Evolutionary conservation across 2,113 vertebrate genomes (phyloP), one percentile per base, ranked within the genome.

Genomic region (Podarcis cretensis): DNA sequence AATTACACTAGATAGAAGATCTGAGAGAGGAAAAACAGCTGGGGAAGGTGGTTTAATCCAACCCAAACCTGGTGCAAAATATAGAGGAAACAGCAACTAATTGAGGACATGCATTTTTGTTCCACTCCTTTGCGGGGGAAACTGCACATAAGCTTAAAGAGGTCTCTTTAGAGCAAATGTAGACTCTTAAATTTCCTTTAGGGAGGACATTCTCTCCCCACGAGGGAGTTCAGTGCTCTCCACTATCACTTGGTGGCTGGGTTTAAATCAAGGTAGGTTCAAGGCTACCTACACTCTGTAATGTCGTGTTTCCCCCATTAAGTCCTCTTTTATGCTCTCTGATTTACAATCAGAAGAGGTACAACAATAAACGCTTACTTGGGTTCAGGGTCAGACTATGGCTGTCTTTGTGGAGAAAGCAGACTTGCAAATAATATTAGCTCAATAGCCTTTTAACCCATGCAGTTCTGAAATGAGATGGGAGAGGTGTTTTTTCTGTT

Each of bases 201-300:
- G n/a, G 87, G 65, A 89, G n/a, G 40, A 78, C 75, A 69, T 77
- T 89, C 48, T 83, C 30, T 37, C 71, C 16, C 59, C 23, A n/a
- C 40, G 35, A 54, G 20, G 59, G 37, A 75, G 32, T 77, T n/a
- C 63, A 75, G 18, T 57, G 20, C 37, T 89, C 59, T 37, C 40
- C 13, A 9, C 78, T 77, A 86, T 86, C 63, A n/a, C 43, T 25
- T 83, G n/a, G 18, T 30, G 65, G 21, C 30, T 68, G 43, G 30
- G 5, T 84, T 84, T 78, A 89, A 89, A 82, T 86, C 40, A 86
- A 75, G 12, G 18, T n/a, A 68, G 59, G 20, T 75, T 83, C 80
- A 82, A 77, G 84, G 16, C 32, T 40, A 48, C 63, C 63, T 81
- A 23, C 69, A 54, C 48, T 83, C 23, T 68, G 65, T 37, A 57